Base-by-base conservation (phyloP, 53 echinoderm and acorn worm species). In the Pentamera pediparva region DNA sequence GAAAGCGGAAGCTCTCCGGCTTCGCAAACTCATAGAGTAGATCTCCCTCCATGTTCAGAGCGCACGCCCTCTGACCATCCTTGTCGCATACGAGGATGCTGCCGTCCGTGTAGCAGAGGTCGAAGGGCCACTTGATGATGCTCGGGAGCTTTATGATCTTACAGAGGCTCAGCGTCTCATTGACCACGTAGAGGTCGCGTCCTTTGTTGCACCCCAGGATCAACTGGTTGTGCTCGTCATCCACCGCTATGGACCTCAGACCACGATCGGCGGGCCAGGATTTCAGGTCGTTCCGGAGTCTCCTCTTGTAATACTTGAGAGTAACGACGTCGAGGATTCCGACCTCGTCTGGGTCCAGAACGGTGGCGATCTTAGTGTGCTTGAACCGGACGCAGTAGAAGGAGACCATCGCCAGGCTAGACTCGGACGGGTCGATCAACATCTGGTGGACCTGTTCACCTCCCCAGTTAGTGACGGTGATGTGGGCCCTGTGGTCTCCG, bases 171-270 rank as follows among this genome's bases (percentile, higher is more conserved):
- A 65, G 37, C 36, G 38, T 37, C 22, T 18, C 35, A 39, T 65
- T 41, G 24, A 65, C 27, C 25, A 65, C 65, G 39, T 65, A 65
- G 0, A 65, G 26, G 28, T 65, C 65, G 38, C 39, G 38, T 17
- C 41, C 26, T 24, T 65, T 25, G 39, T 65, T 39, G 1, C 65
- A 24, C 0, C 65, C 41, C 18, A 65, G 39, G 2, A 65, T 39
- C 13, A 65, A 39, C 3, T 65, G 65, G 1, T 25, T 15, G 40
- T 65, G 38, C 6, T 20, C 24, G 27, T 20, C 27, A 65, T 65
- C 65, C 19, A 27, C 18, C 3, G 36, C 39, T 65, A 65, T 39
- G 28, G 39, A 65, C 40, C 41, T 40, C 8, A 65, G 26, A n/a
- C 25, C 22, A 21, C 39, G 41, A n/a, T 21, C 21, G 7, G 37